Conservation (phyloP, 2,113 vertebrate genomes). For the Ptyas mucosa region DNA sequence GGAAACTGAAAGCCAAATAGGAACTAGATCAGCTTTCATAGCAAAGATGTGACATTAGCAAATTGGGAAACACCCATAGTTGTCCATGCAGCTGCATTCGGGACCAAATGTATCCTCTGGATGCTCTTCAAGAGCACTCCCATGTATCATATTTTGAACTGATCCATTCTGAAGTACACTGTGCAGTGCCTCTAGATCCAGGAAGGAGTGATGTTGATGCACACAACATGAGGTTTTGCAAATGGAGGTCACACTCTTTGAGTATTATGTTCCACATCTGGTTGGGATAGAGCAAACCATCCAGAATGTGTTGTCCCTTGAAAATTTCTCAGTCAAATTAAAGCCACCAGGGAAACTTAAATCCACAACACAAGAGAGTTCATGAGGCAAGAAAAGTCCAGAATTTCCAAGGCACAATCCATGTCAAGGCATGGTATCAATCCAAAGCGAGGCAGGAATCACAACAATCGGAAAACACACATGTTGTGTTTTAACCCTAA, state of each 20-base stretch:
- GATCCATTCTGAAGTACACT: background rate
- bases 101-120: background rate
- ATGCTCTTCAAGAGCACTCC: background rate
- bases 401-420: too few relatives aligned
- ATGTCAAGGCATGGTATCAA: too few relatives aligned
- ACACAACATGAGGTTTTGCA: background rate
- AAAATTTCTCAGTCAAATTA: too few relatives aligned
- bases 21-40: background rate
- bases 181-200: background rate
- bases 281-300: background rate
- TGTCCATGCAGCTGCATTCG: background rate
- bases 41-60: background rate
- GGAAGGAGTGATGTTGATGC: background rate
- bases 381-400: too few relatives aligned
- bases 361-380: too few relatives aligned
- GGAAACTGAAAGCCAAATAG: background rate
- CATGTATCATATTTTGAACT: background rate
- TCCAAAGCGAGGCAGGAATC: too few relatives aligned
- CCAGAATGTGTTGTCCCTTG: too few relatives aligned
- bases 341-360: too few relatives aligned
- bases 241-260: background rate
- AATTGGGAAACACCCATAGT: background rate
- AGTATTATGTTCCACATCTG: background rate
- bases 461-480: too few relatives aligned
- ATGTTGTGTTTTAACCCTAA: too few relatives aligned